phyloP scores from a whole-genome alignment of 2,113 vertebrate genomes.

The Buteo buteo region DNA sequence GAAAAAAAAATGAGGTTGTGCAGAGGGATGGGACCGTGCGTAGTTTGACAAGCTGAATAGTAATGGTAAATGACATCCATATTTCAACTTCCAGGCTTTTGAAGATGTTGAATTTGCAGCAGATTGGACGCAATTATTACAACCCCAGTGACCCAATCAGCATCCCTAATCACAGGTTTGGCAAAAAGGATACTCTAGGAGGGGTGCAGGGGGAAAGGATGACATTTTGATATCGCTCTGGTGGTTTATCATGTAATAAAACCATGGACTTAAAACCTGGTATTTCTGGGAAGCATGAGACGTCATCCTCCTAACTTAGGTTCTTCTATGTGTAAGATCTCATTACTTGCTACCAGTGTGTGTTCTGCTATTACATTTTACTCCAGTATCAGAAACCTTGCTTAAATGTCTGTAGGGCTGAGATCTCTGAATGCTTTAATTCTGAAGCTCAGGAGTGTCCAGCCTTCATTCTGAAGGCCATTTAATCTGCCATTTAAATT shows the following conservation, averaged over 20 bases:
- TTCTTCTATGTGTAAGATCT: background rate
- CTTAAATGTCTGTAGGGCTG: background rate
- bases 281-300: background rate
- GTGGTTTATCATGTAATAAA: background rate
- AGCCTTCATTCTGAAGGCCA: background rate
- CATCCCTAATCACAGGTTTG: conserved; percentile 87
- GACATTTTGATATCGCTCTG: background rate
- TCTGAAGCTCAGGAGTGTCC: background rate
- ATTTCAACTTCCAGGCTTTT: conserved; percentile 77
- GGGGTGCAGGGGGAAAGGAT: background rate
- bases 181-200: background rate
- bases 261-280: background rate
- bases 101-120: conserved; percentile 91
- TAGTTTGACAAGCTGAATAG: background rate
- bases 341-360: background rate
- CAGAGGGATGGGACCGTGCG: background rate
- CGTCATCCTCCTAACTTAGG: background rate
- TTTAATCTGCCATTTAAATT: background rate
- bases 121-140: conserved; percentile 95
- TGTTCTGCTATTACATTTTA: background rate
- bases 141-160: conserved; percentile 84
- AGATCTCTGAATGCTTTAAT: background rate
- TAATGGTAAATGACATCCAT: background rate
- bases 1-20: background rate
- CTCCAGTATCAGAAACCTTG: background rate